A percentile compares a stretch with the other conserved stretches of the same genome.
Conservation (phyloP, 2,113 vertebrate species). For the Coreoperca whiteheadi region DNA sequence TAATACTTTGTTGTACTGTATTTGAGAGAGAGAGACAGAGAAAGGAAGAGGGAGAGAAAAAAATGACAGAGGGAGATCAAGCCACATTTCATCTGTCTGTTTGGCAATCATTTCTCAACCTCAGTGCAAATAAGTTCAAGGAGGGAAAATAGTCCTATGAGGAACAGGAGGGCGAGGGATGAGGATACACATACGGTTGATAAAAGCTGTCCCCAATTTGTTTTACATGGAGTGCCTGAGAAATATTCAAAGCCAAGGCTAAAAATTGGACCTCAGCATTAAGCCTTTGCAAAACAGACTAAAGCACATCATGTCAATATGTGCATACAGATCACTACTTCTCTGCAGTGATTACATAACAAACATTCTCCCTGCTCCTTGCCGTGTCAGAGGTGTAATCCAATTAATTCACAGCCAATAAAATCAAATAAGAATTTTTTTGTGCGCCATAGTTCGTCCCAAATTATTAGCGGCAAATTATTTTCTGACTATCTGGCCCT, state of each 20-base stretch:
- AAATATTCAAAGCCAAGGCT: slow-evolving; percentile 39
- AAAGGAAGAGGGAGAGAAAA: neutral
- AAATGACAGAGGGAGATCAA: slow-evolving; percentile 12
- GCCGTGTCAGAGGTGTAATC: slow-evolving; percentile 11
- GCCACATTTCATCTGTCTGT: slow-evolving; percentile 37
- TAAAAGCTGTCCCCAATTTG: slow-evolving; percentile 20
- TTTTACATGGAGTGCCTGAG: slow-evolving; percentile 35
- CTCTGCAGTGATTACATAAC: slow-evolving; percentile 26
- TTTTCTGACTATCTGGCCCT: neutral
- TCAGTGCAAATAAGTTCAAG: slow-evolving; percentile 19
- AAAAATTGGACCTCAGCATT: slow-evolving; percentile 32
- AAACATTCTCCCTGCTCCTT: slow-evolving; percentile 1
- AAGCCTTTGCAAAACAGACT: slow-evolving; percentile 28
- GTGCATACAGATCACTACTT: slow-evolving; percentile 29
- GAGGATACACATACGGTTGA: slow-evolving; percentile 1
- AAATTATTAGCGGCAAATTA: neutral
- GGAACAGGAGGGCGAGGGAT: slow-evolving; percentile 10
- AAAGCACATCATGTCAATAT: slow-evolving; percentile 44
- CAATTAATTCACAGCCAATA: slow-evolving; percentile 20
- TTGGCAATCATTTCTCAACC: slow-evolving; percentile 31
- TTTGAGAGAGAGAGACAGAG: slow-evolving; percentile 17
- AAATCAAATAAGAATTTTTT: slow-evolving; percentile 5
- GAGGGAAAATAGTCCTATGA: neutral
- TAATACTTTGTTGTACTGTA: slow-evolving; percentile 37
- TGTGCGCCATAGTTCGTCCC: neutral